phyloP scores from a whole-genome alignment of 2,888 invertebrate genomes.

The Chironomus riparius region DNA sequence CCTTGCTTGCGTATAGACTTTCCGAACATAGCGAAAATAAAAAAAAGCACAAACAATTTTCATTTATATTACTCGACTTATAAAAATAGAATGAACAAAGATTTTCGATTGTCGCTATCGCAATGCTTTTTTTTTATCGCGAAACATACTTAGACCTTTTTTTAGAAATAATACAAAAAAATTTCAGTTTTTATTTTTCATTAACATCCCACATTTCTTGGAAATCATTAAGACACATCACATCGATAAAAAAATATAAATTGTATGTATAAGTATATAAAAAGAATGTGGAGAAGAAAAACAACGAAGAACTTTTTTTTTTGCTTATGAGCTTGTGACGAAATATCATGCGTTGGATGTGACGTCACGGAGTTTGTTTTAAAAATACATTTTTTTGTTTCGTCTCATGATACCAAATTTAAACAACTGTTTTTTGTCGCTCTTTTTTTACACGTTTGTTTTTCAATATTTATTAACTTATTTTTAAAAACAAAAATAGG shows the following conservation, averaged over 20 bases:
- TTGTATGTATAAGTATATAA: neutral
- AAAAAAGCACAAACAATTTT: neutral
- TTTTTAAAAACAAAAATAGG: no score
- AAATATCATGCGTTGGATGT: no score
- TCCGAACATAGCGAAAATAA: neutral
- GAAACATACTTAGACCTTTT: neutral
- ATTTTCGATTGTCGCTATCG: neutral
- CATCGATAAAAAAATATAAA: neutral
- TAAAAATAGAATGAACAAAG: neutral
- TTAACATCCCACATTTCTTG: neutral
- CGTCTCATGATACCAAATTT: no score
- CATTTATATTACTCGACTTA: neutral
- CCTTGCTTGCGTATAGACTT: neutral
- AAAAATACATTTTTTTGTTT: no score
- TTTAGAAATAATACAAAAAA: neutral
- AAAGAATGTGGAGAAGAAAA: neutral
- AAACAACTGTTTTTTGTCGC: no score
- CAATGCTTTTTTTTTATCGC: neutral
- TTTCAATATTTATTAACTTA: no score
- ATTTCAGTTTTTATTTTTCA: neutral
- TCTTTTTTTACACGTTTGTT: no score
- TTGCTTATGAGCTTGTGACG: no score
- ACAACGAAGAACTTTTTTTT: neutral
- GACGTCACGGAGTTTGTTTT: no score
- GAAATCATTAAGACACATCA: neutral